These are phyloP conservation scores for Hirtodrosophila trivittata DNA, from an alignment of 2,888 invertebrate genomes.

Conservation along the genomic window DNA sequence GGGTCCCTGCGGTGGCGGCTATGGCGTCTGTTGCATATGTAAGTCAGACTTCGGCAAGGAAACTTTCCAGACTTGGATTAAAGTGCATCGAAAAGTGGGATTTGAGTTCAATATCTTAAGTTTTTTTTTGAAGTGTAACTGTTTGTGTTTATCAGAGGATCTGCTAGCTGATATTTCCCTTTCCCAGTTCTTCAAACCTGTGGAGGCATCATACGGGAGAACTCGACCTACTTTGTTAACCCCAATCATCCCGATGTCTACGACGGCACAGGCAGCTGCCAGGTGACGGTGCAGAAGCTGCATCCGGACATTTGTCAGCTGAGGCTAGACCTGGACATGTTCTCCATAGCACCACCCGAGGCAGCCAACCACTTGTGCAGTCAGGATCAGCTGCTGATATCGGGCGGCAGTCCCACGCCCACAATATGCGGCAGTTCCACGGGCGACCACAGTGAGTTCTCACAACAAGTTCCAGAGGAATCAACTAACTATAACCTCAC, in stretches of 20 bases:
- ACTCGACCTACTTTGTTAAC: slow-evolving; percentile 94
- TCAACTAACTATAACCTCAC: background rate
- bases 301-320: slow-evolving; percentile 93
- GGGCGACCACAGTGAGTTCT: slow-evolving; percentile 90
- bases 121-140: too few species aligned
- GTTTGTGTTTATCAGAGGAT: too few species aligned
- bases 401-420: slow-evolving; percentile 91
- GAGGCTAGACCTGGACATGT: slow-evolving; percentile 91
- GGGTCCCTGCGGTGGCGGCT: slow-evolving; percentile 89
- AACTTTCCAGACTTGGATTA: too few species aligned
- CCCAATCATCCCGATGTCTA: slow-evolving; percentile 90
- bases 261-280: slow-evolving; percentile 93
- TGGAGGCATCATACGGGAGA: slow-evolving; percentile 90
- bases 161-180: too few species aligned
- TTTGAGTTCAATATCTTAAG: too few species aligned
- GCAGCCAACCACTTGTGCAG: slow-evolving; percentile 90
- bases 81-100: background rate
- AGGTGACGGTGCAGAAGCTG: slow-evolving; percentile 91
- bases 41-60: too few species aligned
- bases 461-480: background rate
- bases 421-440: slow-evolving; percentile 92
- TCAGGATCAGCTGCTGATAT: slow-evolving; percentile 93
- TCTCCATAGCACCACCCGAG: slow-evolving; percentile 91
- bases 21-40: slow-evolving; percentile 84
- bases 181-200: slow-evolving; percentile 93